phyloP scores from a whole-genome alignment of 2,113 vertebrate species.

The Andinoacara biseriatus region DNA sequence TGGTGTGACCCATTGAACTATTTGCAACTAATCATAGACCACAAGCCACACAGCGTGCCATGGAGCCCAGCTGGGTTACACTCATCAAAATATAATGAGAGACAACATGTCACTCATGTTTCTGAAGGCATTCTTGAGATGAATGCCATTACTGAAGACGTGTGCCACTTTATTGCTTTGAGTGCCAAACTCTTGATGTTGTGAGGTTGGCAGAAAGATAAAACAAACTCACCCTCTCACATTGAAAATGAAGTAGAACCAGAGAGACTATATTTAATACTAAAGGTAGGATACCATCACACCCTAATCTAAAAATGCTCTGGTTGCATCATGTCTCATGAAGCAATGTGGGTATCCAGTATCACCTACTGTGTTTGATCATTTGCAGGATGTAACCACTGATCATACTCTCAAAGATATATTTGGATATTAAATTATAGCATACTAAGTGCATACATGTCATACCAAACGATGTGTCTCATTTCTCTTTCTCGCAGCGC shows the following conservation, averaged over 20 bases:
- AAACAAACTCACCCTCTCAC: slow-evolving; percentile 6
- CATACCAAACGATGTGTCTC: slow-evolving; percentile 53
- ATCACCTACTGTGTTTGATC: slow-evolving; percentile 66
- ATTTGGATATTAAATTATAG: slow-evolving; percentile 66
- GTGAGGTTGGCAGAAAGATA: slow-evolving; percentile 30
- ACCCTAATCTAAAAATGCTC: slow-evolving; percentile 59
- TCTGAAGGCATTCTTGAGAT: slow-evolving; percentile 50
- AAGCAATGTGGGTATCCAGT: slow-evolving; percentile 53
- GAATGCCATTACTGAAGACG: slow-evolving; percentile 32
- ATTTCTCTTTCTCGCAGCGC: slow-evolving; percentile 42
- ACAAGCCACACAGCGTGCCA: slow-evolving; percentile 62
- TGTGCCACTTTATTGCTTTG: slow-evolving; percentile 43
- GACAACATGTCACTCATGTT: slow-evolving; percentile 61
- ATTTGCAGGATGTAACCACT: slow-evolving; percentile 47
- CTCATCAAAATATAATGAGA: slow-evolving; percentile 69
- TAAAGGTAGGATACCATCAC: slow-evolving; percentile 28
- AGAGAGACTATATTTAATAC: slow-evolving; percentile 16
- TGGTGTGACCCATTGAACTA: slow-evolving; percentile 69
- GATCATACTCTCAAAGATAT: slow-evolving; percentile 53
- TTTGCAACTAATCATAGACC: slow-evolving; percentile 74
- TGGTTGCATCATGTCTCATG: slow-evolving; percentile 48
- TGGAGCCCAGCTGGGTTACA: slow-evolving; percentile 60
- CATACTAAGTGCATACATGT: slow-evolving; percentile 47
- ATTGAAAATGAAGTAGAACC: slow-evolving; percentile 14
- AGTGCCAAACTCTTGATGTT: slow-evolving; percentile 38